phyloP scores from a whole-genome alignment of 2,888 invertebrate species.

The Rutpela maculata region DNA sequence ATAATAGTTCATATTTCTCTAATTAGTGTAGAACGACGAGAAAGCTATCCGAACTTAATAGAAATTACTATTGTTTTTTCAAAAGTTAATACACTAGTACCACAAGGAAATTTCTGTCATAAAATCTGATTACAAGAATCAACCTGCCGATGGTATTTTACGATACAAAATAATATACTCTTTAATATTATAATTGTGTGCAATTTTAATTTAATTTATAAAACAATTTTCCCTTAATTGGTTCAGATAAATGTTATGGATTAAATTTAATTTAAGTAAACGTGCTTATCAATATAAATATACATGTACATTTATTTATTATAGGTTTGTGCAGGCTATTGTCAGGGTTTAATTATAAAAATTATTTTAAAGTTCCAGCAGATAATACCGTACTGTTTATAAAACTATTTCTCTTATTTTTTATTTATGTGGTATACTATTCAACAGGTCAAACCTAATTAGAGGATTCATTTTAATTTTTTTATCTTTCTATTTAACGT shows the following conservation, averaged over 20 bases:
- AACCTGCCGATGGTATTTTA: not conserved
- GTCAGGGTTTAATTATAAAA: not conserved
- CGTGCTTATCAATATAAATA: not conserved
- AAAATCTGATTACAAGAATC: not conserved
- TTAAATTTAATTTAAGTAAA: not conserved
- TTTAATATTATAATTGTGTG: conserved; percentile 3
- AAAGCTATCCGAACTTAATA: not conserved
- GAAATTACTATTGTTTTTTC: not conserved
- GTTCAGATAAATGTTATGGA: not conserved
- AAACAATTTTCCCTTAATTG: not conserved
- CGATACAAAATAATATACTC: not conserved
- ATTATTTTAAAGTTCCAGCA: not conserved
- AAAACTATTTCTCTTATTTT: too few species aligned
- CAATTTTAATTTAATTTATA: conserved; percentile 7
- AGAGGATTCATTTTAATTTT: too few species aligned
- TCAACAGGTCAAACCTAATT: too few species aligned
- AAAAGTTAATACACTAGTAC: not conserved
- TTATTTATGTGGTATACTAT: too few species aligned
- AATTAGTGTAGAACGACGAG: not conserved
- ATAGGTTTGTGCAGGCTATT: not conserved
- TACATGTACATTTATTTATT: not conserved
- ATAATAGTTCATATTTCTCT: not conserved
- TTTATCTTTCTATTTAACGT: too few species aligned
- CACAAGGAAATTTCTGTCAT: conserved; percentile 4
- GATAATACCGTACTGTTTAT: not conserved